Conservation (phyloP, 2,113 vertebrate genomes). For the Pangasianodon gigas region DNA sequence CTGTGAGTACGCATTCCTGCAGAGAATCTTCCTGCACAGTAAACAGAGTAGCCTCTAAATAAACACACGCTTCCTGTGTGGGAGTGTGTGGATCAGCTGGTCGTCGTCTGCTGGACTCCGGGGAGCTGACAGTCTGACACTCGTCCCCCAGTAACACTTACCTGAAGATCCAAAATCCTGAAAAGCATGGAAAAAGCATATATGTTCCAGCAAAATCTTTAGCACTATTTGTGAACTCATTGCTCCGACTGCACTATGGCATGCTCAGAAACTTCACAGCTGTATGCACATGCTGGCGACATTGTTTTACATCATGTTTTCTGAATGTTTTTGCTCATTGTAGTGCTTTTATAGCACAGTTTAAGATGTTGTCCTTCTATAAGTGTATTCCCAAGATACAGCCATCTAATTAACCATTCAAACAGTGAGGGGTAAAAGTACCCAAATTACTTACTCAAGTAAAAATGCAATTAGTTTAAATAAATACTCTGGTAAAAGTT, state of each 20-base stretch:
- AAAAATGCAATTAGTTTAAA: not conserved
- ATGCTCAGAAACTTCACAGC: not conserved
- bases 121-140: constrained; percentile 44
- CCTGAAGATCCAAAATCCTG: constrained; percentile 16
- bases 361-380: not conserved
- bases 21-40: constrained; percentile 56
- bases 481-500: not conserved
- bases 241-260: not conserved
- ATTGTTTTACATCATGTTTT: not conserved
- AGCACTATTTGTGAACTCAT: constrained; percentile 18
- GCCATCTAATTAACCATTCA: not conserved
- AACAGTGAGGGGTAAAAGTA: not conserved
- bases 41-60: constrained; percentile 74
- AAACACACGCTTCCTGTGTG: constrained; percentile 74
- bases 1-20: constrained; percentile 36
- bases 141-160: constrained; percentile 13
- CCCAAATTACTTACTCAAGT: not conserved
- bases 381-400: not conserved
- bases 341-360: constrained; percentile 16
- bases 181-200: constrained; percentile 4
- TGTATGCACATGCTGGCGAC: not conserved
- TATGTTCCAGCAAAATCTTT: not conserved
- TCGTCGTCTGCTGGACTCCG: constrained; percentile 49
- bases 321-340: constrained; percentile 6
- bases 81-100: constrained; percentile 55